Evolutionary conservation across 2,888 invertebrate species (phyloP).

Genomic region (Cheilosia variabilis): DNA sequence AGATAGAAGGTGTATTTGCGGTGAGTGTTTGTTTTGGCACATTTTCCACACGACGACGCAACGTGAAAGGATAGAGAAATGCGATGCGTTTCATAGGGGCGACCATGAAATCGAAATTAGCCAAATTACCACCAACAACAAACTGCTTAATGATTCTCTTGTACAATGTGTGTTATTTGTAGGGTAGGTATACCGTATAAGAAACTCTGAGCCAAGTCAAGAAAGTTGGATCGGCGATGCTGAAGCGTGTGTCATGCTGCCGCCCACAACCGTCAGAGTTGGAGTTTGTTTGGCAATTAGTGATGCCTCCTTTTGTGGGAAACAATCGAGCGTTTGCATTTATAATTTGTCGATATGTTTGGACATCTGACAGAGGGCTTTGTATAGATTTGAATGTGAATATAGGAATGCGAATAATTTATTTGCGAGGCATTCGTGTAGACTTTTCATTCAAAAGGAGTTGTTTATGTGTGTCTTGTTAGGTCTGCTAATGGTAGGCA

Average conservation of each 20-base stretch:
- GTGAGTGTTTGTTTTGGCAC: constrained; percentile 61
- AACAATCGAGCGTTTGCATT: constrained; percentile 45
- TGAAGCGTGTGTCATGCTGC: constrained; percentile 58
- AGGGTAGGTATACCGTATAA: neutral
- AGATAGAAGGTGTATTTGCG: constrained; percentile 51
- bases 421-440: neutral
- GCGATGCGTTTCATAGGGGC: constrained; percentile 24
- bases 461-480: too few species aligned
- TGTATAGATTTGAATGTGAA: constrained; percentile 14
- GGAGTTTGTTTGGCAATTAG: constrained; percentile 50
- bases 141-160: constrained; percentile 9
- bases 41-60: constrained; percentile 49
- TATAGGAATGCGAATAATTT: constrained; percentile 21
- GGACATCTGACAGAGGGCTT: neutral
- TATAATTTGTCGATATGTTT: constrained; percentile 45
- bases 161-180: neutral
- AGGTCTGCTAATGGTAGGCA: too few species aligned
- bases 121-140: constrained; percentile 57
- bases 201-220: constrained; percentile 5
- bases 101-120: constrained; percentile 61
- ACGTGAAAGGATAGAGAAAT: neutral
- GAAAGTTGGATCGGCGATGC: constrained; percentile 49
- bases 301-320: constrained; percentile 47
- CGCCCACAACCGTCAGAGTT: constrained; percentile 46
- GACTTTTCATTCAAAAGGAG: too few species aligned